Percentiles rank a stretch among this genome's conserved stretches.
phyloP scores from a whole-genome alignment of 1,140 invertebrate species.

The Homarus americanus region DNA sequence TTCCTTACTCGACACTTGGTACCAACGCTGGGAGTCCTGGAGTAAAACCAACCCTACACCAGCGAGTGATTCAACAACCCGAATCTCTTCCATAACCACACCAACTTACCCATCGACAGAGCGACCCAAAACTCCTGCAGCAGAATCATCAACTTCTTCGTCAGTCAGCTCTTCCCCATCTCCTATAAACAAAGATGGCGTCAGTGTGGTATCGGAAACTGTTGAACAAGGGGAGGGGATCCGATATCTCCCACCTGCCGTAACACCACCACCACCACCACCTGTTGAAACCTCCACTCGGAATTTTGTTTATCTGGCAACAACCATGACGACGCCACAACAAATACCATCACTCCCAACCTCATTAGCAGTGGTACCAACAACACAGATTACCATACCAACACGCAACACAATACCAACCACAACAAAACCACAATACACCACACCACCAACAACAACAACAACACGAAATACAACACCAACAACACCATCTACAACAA shows the following conservation, averaged over 20 bases:
- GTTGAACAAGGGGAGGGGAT: neutral
- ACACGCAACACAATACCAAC: neutral
- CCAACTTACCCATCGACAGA: neutral
- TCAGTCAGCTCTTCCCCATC: neutral
- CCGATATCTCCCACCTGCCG: neutral
- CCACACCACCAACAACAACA: neutral
- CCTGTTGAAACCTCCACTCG: conserved; percentile 6
- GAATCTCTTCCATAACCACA: neutral
- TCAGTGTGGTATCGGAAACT: neutral
- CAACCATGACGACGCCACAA: neutral
- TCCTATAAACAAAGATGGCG: neutral
- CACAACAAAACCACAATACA: neutral
- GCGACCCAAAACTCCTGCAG: neutral
- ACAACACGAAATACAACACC: neutral
- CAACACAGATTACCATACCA: neutral
- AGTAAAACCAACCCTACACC: neutral
- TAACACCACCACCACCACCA: neutral
- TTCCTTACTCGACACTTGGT: neutral
- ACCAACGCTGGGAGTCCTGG: neutral
- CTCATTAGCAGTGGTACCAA: neutral
- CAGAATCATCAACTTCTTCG: neutral
- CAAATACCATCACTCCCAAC: neutral
- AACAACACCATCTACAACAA: neutral
- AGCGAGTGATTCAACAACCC: neutral
- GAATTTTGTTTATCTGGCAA: neutral